Evolutionary conservation across 30 jellyfish, hydroid and myxozoan genomes (phyloP).

Genomic region (Catostylus mosaicus): DNA sequence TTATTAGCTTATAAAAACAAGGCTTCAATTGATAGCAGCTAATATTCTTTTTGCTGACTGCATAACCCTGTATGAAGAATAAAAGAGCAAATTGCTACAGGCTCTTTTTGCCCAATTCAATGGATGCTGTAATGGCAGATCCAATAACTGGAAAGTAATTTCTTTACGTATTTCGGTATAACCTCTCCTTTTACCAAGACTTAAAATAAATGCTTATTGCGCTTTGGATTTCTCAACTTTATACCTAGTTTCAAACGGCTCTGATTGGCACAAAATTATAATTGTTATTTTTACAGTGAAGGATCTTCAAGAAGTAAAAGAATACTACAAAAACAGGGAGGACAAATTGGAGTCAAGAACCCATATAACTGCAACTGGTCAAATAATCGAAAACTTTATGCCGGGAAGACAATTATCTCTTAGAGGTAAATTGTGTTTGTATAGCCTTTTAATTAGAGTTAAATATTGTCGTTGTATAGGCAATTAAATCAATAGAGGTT

Average conservation of each 20-base stretch:
- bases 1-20: too few species aligned
- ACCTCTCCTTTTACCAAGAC: neutral
- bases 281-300: slow-evolving; percentile 56
- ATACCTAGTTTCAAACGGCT: neutral
- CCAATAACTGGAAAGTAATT: too few species aligned
- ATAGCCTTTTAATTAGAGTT: too few species aligned
- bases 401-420: slow-evolving; percentile 87
- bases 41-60: too few species aligned
- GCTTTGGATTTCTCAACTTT: neutral
- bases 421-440: slow-evolving; percentile 55
- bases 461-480: too few species aligned
- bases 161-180: too few species aligned
- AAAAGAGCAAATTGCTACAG: too few species aligned
- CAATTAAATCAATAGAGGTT: too few species aligned
- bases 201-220: neutral
- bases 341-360: slow-evolving; percentile 77
- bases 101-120: too few species aligned
- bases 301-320: slow-evolving; percentile 75
- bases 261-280: neutral
- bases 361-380: slow-evolving; percentile 76
- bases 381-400: slow-evolving; percentile 58
- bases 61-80: too few species aligned
- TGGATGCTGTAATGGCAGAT: too few species aligned
- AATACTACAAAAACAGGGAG: slow-evolving; percentile 83
- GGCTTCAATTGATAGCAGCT: too few species aligned